Percentiles rank a stretch among this genome's conserved stretches.
These are phyloP conservation scores for Planococcus citri DNA, from an alignment of 1,140 invertebrate species.

Conservation along the genomic window DNA sequence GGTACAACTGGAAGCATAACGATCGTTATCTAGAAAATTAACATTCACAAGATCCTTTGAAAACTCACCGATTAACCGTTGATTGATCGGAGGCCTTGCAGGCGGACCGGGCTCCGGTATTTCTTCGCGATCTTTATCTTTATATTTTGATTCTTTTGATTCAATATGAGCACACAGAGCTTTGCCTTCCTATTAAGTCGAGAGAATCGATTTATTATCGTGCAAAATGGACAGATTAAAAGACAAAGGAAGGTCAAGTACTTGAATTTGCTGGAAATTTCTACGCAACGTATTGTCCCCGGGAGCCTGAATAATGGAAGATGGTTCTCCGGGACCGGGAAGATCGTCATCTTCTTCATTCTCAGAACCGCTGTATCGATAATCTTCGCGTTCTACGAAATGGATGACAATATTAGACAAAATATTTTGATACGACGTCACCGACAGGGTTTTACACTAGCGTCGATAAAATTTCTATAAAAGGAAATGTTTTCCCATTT, in stretches of 20 bases:
- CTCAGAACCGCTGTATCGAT: slow-evolving; percentile 67
- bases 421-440: too few species aligned
- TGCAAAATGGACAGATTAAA: slow-evolving; percentile 24
- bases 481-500: too few species aligned
- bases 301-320: slow-evolving; percentile 76
- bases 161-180: slow-evolving; percentile 42
- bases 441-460: too few species aligned
- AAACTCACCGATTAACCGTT: slow-evolving; percentile 49
- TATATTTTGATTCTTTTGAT: slow-evolving; percentile 37
- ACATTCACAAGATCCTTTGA: neutral
- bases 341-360: slow-evolving; percentile 81
- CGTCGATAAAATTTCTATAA: neutral
- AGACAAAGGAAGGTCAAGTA: slow-evolving; percentile 30
- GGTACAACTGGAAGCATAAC: slow-evolving; percentile 37
- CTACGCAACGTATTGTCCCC: slow-evolving; percentile 81
- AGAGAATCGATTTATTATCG: neutral
- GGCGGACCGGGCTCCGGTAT: slow-evolving; percentile 69
- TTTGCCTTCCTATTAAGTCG: slow-evolving; percentile 48
- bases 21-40: neutral
- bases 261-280: slow-evolving; percentile 94
- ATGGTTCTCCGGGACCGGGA: slow-evolving; percentile 70
- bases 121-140: slow-evolving; percentile 35
- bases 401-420: neutral
- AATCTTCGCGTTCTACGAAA: slow-evolving; percentile 47
- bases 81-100: slow-evolving; percentile 60